Base-by-base conservation (phyloP, 2,113 vertebrate genomes). In the Ctenomys sociabilis region DNA sequence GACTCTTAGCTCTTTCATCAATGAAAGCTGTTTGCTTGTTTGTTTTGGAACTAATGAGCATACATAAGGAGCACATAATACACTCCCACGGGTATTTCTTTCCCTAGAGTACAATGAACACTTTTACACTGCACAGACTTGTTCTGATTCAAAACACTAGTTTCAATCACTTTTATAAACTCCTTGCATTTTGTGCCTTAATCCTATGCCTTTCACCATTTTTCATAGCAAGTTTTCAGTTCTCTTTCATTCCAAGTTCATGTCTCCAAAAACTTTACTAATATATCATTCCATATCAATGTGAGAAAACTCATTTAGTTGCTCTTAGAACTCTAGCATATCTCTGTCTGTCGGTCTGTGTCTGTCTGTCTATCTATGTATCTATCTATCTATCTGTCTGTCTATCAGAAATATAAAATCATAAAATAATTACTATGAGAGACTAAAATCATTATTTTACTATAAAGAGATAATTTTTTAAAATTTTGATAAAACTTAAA, bases 131-230 rank as follows among this genome's bases (percentile, higher is more conserved):
- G 59, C 49, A 49, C 49, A 92, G 95, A 87, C 32, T 61, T 82
- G 30, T 86, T 78, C 75, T 90, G 57, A 85, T 63, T 17, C 54
- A 92, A 87, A 95, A 92, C 37, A 92, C 54, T 22, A 95, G 72
- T 30, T 94, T 96, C 32, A 45, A 66, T 4, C 68, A 86, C 87
- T 52, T 83, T n/a, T 80, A 17, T 40, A 49, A 94, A 66, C 13
- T 84, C 54, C 26, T 43, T 2, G 13, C 85, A 0, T 59, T 2
- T 54, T 78, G 32, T 61, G 5, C 45, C 77, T 40, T 70, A 83
- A 90, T 64, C 19, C 30, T 83, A 16, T n/a, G 10, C 37, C 1
- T 16, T 43, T 66, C 19, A 87, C n/a, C 7, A n/a, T 32, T 78
- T 89, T 93, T 89, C 45, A 49, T 16, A 49, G 32, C 37, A n/a